phyloP scores from a whole-genome alignment of 2,113 vertebrate species.

The Motacilla tschutschensis region DNA sequence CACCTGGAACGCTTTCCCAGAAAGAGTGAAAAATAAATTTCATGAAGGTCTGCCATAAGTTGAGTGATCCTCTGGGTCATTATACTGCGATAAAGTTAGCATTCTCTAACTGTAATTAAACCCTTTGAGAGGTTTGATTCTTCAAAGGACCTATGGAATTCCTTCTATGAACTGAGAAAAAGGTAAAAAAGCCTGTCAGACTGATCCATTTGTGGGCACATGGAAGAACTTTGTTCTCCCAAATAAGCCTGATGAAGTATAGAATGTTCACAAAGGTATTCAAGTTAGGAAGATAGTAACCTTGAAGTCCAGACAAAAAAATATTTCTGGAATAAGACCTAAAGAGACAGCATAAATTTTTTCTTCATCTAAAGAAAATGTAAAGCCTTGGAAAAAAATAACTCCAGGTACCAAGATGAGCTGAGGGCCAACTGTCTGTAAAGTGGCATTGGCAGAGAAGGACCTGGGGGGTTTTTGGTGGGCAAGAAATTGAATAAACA shows the following conservation, averaged over 20 bases:
- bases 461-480: rapidly evolving
- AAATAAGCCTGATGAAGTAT: background rate
- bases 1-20: rapidly evolving
- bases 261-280: background rate
- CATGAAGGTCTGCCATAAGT: background rate
- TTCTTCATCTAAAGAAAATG: background rate
- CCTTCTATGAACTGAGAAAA: background rate
- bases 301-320: background rate
- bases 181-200: background rate
- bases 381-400: background rate
- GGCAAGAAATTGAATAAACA: background rate
- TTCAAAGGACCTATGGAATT: background rate
- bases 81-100: background rate
- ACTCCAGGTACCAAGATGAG: background rate
- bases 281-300: background rate
- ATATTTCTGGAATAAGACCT: background rate
- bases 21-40: background rate
- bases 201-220: background rate
- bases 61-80: background rate
- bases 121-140: background rate
- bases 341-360: background rate
- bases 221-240: background rate
- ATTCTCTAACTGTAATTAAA: background rate
- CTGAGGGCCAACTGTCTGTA: background rate
- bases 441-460: background rate